Evolutionary conservation across 1,140 invertebrate species (phyloP).

Genomic region (Procambarus clarkii): DNA sequence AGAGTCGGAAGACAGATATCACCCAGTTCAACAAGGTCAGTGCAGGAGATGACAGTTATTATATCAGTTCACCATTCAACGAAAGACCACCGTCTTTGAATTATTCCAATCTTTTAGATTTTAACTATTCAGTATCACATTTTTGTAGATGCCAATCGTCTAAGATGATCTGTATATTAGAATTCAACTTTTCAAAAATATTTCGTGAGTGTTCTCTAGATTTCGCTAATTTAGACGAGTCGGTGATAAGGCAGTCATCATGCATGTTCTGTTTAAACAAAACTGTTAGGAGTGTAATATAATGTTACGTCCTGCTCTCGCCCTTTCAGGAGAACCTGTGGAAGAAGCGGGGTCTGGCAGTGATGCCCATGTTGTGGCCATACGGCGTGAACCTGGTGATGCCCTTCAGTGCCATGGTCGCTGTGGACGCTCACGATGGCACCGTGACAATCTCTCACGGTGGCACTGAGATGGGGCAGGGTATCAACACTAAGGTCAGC

Average conservation of each 20-base stretch:
- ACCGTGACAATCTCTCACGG: slow-evolving; percentile 81
- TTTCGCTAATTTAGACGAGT: too few species aligned
- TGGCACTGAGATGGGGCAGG: slow-evolving; percentile 84
- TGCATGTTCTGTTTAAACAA: too few species aligned
- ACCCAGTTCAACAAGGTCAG: slow-evolving; percentile 74
- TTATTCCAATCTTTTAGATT: too few species aligned
- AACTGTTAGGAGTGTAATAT: too few species aligned
- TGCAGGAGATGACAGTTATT: not conserved
- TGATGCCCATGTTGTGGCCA: slow-evolving; percentile 76
- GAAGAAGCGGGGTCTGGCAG: slow-evolving; percentile 78
- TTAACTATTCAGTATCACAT: too few species aligned
- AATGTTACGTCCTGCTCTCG: not conserved
- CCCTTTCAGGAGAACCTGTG: slow-evolving; percentile 76
- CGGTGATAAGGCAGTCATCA: too few species aligned
- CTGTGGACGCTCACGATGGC: slow-evolving; percentile 80
- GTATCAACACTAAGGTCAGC: slow-evolving; percentile 81
- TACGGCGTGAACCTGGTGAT: slow-evolving; percentile 71
- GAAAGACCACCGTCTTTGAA: too few species aligned
- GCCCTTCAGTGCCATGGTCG: slow-evolving; percentile 77
- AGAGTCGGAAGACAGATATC: slow-evolving; percentile 18
- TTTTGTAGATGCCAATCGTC: too few species aligned
- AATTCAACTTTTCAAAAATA: too few species aligned
- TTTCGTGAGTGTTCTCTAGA: too few species aligned
- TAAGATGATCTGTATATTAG: too few species aligned
- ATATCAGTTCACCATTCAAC: too few species aligned